Evolutionary conservation across 1,140 invertebrate genomes (phyloP).

Genomic region (Scaptomyza pallida): DNA sequence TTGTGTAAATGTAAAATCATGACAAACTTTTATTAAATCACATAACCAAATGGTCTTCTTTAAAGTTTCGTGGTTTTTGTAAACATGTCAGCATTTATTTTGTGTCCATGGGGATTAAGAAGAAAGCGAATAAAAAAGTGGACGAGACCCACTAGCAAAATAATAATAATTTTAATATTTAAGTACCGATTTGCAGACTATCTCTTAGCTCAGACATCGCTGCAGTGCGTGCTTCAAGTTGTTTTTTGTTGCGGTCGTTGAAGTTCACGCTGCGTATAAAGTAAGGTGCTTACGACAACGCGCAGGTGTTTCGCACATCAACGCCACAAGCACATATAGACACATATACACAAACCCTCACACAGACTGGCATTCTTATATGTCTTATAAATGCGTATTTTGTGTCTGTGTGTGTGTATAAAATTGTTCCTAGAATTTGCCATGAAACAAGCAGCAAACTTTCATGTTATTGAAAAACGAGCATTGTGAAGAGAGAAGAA

Average conservation of each 20-base stretch:
- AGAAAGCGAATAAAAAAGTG: no score
- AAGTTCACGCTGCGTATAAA: constrained; percentile 83
- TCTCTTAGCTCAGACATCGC: constrained; percentile 84
- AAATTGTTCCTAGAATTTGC: constrained; percentile 67
- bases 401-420: constrained; percentile 22
- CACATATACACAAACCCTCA: neutral
- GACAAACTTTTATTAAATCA: no score
- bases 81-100: no score
- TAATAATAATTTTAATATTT: no score
- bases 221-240: constrained; percentile 86
- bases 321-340: constrained; percentile 27
- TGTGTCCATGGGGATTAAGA: no score
- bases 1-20: no score
- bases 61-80: no score
- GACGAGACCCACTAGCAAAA: no score
- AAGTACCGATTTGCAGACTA: constrained; percentile 4
- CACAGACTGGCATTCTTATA: neutral
- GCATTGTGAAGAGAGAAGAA: constrained; percentile 36
- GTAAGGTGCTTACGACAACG: constrained; percentile 43
- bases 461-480: constrained; percentile 78
- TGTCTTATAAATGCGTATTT: neutral
- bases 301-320: constrained; percentile 48
- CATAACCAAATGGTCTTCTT: no score
- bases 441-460: constrained; percentile 65
- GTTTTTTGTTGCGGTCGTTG: constrained; percentile 92